phyloP scores from a whole-genome alignment of 2,113 vertebrate genomes.

The Raja brachyura region DNA sequence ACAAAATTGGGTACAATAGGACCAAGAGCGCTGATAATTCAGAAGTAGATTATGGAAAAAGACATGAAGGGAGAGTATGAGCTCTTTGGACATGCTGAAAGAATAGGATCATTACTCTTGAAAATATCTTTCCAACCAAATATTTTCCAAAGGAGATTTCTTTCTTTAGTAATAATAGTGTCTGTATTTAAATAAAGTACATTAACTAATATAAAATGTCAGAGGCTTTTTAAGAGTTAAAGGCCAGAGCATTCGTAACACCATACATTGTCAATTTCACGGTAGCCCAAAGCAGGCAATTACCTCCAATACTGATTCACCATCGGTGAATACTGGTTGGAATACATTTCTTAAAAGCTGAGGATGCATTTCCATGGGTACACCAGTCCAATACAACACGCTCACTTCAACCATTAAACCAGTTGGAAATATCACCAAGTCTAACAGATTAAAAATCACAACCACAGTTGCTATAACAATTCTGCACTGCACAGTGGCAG shows the following conservation, averaged over 20 bases:
- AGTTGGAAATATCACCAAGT: not conserved
- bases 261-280: not conserved
- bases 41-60: not conserved
- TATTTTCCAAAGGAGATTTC: not conserved
- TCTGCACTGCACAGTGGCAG: not conserved
- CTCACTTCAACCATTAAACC: not conserved
- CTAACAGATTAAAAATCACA: not conserved
- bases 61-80: not conserved
- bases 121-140: not conserved
- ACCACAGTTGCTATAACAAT: not conserved
- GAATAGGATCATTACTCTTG: not conserved
- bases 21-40: not conserved
- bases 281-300: not conserved
- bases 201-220: not conserved
- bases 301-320: not conserved
- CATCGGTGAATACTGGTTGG: no score
- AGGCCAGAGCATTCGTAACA: not conserved
- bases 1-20: not conserved
- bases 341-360: not conserved
- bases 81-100: not conserved
- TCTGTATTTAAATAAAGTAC: not conserved
- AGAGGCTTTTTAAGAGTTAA: not conserved
- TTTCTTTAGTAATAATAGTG: not conserved
- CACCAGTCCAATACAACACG: not conserved
- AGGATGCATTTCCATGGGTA: not conserved